Conservation (phyloP, 2,113 vertebrate genomes). For the Diadophis punctatus region DNA sequence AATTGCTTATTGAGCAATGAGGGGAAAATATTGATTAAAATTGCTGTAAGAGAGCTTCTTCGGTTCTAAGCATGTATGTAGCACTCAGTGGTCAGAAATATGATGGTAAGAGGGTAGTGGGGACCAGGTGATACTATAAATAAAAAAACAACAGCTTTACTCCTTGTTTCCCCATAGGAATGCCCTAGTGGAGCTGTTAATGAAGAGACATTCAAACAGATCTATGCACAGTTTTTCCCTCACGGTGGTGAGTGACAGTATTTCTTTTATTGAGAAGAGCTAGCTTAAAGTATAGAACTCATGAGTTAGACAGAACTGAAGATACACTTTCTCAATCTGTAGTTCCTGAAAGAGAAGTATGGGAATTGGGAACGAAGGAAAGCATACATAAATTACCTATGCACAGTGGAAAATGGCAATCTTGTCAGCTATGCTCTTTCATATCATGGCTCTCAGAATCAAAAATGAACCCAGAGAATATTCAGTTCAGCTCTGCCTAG, state of each 20-base stretch:
- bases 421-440: not conserved
- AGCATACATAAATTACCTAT: not conserved
- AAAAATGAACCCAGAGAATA: not conserved
- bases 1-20: not conserved
- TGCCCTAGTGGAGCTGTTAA: conserved; percentile 93
- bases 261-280: not conserved
- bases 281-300: not conserved
- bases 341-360: not conserved
- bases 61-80: not conserved
- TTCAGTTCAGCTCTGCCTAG: not conserved
- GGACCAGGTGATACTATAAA: conserved; percentile 32
- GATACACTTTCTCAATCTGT: not conserved
- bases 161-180: conserved; percentile 72
- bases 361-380: not conserved
- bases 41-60: conserved; percentile 1
- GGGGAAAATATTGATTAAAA: not conserved
- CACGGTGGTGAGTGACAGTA: conserved; percentile 82
- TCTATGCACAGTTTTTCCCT: conserved; percentile 97
- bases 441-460: not conserved
- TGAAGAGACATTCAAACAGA: conserved; percentile 96
- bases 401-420: not conserved
- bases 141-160: not conserved
- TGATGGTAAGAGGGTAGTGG: not conserved
- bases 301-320: not conserved
- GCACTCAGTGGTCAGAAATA: not conserved